These are phyloP conservation scores for Saccostrea echinata DNA, from an alignment of 1,140 invertebrate species.

Conservation along the genomic window DNA sequence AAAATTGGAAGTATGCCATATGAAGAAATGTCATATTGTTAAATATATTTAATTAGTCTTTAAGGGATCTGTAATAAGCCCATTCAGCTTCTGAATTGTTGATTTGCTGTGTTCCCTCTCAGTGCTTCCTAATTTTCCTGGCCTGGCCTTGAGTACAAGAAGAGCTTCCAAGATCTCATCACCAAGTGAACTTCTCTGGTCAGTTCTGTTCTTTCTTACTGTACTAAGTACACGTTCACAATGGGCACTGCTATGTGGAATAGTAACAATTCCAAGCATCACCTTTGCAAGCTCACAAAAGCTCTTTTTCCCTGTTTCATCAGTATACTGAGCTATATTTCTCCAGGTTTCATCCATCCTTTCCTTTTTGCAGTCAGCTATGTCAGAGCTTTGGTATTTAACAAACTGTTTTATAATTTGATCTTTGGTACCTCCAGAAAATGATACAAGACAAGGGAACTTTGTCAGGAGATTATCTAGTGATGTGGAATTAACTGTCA, in stretches of 20 bases:
- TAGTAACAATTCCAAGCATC: constrained; percentile 56
- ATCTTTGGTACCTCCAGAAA: constrained; percentile 29
- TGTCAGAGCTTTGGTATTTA: constrained; percentile 42
- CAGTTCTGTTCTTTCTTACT: constrained; percentile 58
- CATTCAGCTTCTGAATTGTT: constrained; percentile 48
- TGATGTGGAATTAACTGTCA: background rate
- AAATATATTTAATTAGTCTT: background rate
- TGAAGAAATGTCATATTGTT: no score
- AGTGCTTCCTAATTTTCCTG: constrained; percentile 3
- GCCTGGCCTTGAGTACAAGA: constrained; percentile 49
- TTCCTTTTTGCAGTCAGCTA: background rate
- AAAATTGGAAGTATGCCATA: no score
- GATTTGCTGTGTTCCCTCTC: constrained; percentile 29
- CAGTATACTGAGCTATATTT: constrained; percentile 19
- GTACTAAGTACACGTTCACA: constrained; percentile 59
- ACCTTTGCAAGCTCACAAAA: constrained; percentile 48
- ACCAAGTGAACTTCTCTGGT: constrained; percentile 43
- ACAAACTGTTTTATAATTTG: constrained; percentile 47
- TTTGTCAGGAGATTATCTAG: constrained; percentile 32
- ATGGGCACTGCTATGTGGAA: constrained; percentile 61
- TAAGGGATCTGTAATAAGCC: constrained; percentile 47
- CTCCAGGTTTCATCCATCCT: constrained; percentile 57
- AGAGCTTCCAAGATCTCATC: constrained; percentile 51
- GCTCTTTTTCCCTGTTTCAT: background rate
- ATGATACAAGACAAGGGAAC: constrained; percentile 53